phyloP scores from a whole-genome alignment of 2,797 vertebrate genomes.

The Pagetopsis macropterus region DNA sequence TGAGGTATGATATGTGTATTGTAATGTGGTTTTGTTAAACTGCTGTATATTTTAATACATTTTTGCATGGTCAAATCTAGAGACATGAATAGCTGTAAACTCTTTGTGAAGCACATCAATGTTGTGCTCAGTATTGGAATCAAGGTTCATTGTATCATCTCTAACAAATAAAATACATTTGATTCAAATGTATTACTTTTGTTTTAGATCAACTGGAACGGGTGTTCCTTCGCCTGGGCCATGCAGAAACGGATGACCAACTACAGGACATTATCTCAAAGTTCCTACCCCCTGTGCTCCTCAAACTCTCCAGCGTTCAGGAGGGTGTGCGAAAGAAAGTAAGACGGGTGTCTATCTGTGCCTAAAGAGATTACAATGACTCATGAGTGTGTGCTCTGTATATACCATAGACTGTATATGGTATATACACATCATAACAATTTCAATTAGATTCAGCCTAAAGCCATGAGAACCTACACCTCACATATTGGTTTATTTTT shows the following conservation, averaged over 20 bases:
- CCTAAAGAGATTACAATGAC: constrained; percentile 6
- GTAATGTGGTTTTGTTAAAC: no score
- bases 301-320: constrained; percentile 97
- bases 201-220: constrained; percentile 96
- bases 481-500: not conserved
- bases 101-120: not conserved
- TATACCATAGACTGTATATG: no score
- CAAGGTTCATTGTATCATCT: no score
- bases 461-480: not conserved
- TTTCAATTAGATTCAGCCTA: not conserved
- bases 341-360: constrained; percentile 54
- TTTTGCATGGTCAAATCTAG: not conserved
- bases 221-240: constrained; percentile 97
- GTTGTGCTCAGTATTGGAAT: no score
- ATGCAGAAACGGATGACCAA: constrained; percentile 98
- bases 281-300: constrained; percentile 96
- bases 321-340: constrained; percentile 99
- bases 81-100: not conserved
- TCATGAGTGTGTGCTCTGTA: not conserved
- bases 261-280: constrained; percentile 98
- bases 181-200: constrained; percentile 8
- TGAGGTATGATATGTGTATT: no score
- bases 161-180: no score
- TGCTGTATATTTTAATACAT: not conserved
- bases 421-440: no score